Evolutionary conservation across 23 tunicate genomes (phyloP), one percentile per base, ranked within the genome.

Genomic region (Halocynthia roretzi): DNA sequence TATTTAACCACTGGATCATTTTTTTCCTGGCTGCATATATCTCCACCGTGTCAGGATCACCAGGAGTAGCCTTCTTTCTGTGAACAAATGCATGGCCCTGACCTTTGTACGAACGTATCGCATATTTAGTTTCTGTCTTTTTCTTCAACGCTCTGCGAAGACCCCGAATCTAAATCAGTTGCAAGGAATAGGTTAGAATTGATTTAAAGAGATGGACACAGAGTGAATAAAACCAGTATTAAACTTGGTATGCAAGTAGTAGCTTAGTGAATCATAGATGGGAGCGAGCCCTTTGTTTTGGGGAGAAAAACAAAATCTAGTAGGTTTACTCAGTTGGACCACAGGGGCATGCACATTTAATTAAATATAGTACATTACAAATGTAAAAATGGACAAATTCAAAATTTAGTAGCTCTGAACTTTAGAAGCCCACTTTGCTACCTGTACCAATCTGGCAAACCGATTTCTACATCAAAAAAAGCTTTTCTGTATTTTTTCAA

Each of bases 61-160:
- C 54, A 10, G 75, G 75, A 19, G 75, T 15, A 5, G 75, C 75
- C 2, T 40, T 31, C 44, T 70, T 70, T 50, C 75, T 70, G 61
- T 70, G 75, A 8, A 70, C n/a, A 15, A 70, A 70, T 70, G 48
- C 75, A 70, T 70, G 75, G 62, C 53, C 53, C 49, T 70, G 75
- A 23, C 44, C 75, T 44, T 44, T 50, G 54, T 70, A 70, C 4
- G 21, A 19, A 49, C 75, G 75, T 44, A 70, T 70, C 2, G 75
- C 53, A 70, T 9, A 70, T 51, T 70, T 70, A 44, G 75, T 10
- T 31, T 5, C n/a, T 23, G 75, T 10, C 0, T 70, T 70, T 9
- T 10, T 70, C 53, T 70, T 11, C 75, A 70, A 70, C 0, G 75
- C 54, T 70, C 48, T 70, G 48, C 75, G 31, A 10, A 70, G n/a